Evolutionary conservation across 2,113 vertebrate species (phyloP), one percentile per base, ranked within the genome.

Genomic region (Tyrannus savana): DNA sequence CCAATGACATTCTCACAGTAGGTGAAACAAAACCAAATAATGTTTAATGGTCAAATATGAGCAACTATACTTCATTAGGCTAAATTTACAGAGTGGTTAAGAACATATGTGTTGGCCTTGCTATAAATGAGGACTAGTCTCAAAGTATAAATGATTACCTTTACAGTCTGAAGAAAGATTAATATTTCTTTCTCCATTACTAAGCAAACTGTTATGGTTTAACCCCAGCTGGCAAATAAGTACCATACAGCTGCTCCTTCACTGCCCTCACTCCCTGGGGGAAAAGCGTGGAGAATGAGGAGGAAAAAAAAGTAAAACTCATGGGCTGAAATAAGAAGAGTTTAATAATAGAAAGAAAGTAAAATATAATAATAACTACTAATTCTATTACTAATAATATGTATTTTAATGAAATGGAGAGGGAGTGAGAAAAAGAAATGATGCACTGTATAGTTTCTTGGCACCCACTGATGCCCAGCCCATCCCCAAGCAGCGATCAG

Each of bases 61-160:
- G 42, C 33, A 60, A 73, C 3, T 50, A 18, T 55, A 31, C 17
- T 72, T 83, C 28, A 37, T 83, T 46, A 76, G 23, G 39, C 35
- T 83, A 39, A 76, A 92, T 68, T 71, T 75, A 44, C n/a, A 35
- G 44, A 9, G 13, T 49, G 4, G 19, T 72, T 67, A 53, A 69
- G 41, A 55, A 35, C 10, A 37, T 58, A 4, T 7, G 31, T 55
- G 27, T 60, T 11, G 1, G 62, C 42, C 35, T 85, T 95, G 56
- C 67, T 67, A 5, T 67, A 31, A 86, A 23, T 53, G 19, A 39
- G 42, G 10, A 47, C 44, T 68, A n/a, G 66, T 52, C 52, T 79
- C 44, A 55, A 82, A 78, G 39, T 67, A 58, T 5, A 25, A 19
- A 60, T 0, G 0, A 37, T 5, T 75, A 25, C 25, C 25, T 72